Conservation (phyloP, 2,113 vertebrate species). For the Stercorarius parasiticus region DNA sequence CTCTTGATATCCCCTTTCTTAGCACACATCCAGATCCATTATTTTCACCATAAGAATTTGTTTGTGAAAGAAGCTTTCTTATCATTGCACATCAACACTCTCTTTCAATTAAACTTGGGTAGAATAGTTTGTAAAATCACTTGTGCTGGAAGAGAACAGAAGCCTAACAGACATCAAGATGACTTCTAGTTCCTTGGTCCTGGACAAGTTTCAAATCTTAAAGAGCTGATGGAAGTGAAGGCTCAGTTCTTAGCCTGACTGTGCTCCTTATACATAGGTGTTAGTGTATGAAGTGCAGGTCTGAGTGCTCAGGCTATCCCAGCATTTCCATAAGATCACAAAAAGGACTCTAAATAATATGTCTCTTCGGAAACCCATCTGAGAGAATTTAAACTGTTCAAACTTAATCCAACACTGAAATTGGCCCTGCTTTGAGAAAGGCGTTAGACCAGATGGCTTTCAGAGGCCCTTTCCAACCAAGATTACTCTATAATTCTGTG, state of each 20-base stretch:
- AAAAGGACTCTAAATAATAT: not conserved
- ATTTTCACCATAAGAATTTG: not conserved
- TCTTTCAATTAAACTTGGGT: not conserved
- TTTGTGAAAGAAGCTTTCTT: not conserved
- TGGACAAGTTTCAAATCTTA: not conserved
- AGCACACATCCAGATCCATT: not conserved
- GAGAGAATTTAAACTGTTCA: not conserved
- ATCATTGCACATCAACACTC: not conserved
- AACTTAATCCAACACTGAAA: not conserved
- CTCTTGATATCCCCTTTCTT: not conserved
- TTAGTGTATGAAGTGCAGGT: not conserved
- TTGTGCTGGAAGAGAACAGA: not conserved
- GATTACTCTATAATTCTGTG: not conserved
- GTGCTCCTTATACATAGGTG: no score
- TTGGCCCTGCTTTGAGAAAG: not conserved
- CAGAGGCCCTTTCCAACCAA: not conserved
- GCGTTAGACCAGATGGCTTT: not conserved
- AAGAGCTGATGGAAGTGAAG: not conserved
- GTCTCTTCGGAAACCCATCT: not conserved
- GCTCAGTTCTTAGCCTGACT: not conserved
- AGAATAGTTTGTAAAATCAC: not conserved
- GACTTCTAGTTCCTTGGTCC: not conserved
- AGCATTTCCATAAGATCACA: not conserved
- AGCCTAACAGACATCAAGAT: not conserved
- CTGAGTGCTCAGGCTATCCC: not conserved